Evolutionary conservation across 2,113 vertebrate species (phyloP), one percentile per base, ranked within the genome.

Genomic region (Otocyon megalotis): DNA sequence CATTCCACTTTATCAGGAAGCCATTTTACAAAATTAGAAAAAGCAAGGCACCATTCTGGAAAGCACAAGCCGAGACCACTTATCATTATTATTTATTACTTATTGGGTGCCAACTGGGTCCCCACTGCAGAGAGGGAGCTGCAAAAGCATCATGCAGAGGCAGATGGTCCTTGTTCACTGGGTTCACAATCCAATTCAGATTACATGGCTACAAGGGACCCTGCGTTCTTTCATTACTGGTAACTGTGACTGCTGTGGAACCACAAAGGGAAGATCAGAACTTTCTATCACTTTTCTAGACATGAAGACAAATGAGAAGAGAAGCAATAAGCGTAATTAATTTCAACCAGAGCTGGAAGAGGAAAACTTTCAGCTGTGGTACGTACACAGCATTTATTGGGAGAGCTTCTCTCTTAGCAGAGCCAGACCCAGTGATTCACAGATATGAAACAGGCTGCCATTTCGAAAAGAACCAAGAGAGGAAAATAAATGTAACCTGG

Each of bases 51-150:
- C 53, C 63, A 71, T 97, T 98, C 97, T 97, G 94, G 79, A 97
- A 96, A 97, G 97, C 83, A 58, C n/a, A 28, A 93, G 77, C 77
- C 2, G 3, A 90, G 90, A 83, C 93, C 53, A 96, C 94, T 96
- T 94, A 94, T 97, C 94, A 98, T 86, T 65, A 93, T 96, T 97
- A 98, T 98, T 97, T 96, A 97, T 98, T 90, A 87, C 93, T 94
- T 74, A 67, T 35, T 89, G 97, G 90, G 92, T 83, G 90, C 90
- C 96, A 93, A 71, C 56, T 35, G 93, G 92, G 92, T 81, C 69
- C 90, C 90, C 22, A 32, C 56, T 2, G 0, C n/a, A 30, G 94
- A 93, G n/a, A 88, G 50, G 63, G 80, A 69, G 71, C 72, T 22
- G 62, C 14, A 60, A 58, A 88, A 79, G 82, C 63, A 8, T n/a